These are phyloP conservation scores for Philopotamus ludificatus DNA, from an alignment of 1,140 invertebrate genomes.

Conservation along the genomic window DNA sequence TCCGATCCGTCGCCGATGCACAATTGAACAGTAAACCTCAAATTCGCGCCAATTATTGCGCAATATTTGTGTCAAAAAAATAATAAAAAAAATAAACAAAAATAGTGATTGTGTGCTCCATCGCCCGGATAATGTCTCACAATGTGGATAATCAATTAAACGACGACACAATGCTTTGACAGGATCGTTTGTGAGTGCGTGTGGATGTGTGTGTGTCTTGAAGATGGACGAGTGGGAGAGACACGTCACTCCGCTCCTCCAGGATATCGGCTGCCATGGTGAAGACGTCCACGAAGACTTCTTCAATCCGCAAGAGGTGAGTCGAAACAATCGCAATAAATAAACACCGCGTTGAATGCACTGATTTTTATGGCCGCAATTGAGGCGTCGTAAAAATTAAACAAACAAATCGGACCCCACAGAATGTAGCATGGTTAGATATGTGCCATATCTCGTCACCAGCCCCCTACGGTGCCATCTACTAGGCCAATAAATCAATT, in stretches of 20 bases:
- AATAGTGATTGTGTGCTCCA: too few relatives aligned
- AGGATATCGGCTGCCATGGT: conserved; percentile 55
- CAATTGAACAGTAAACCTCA: neutral
- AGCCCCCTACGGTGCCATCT: conserved; percentile 1
- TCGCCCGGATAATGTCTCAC: too few relatives aligned
- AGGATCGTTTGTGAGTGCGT: too few relatives aligned
- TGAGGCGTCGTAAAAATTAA: too few relatives aligned
- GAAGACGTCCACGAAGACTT: conserved; percentile 56
- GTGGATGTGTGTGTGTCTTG: too few relatives aligned
- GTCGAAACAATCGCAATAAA: conserved; percentile 32
- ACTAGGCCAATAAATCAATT: conserved; percentile 26
- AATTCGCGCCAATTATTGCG: neutral
- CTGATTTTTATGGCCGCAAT: too few relatives aligned
- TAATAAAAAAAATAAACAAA: too few relatives aligned
- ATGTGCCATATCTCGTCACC: conserved; percentile 5
- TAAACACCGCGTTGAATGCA: too few relatives aligned
- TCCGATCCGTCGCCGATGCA: neutral
- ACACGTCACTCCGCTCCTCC: conserved; percentile 55
- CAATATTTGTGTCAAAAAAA: neutral
- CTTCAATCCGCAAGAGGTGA: conserved; percentile 57
- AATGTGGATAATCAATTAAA: too few relatives aligned
- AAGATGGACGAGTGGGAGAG: conserved; percentile 57
- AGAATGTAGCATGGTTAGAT: too few relatives aligned
- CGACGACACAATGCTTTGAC: neutral
- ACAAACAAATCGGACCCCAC: conserved; percentile 1